Conservation (phyloP, 2,888 invertebrate genomes). For the Drosophila anomalata region DNA sequence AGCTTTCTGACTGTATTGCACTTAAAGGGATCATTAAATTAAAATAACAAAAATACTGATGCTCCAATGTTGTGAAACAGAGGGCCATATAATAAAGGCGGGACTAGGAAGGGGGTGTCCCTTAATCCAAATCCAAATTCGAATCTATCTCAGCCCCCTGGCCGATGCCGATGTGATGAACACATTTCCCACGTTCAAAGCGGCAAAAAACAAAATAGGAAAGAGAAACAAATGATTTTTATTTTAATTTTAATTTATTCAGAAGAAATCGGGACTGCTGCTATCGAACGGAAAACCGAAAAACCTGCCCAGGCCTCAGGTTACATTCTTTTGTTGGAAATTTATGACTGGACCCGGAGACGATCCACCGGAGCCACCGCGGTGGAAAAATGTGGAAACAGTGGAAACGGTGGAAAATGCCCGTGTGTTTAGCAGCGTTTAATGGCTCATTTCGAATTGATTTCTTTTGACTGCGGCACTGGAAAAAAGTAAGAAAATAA, state of each 20-base stretch:
- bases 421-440: constrained; percentile 78
- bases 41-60: constrained; percentile 64
- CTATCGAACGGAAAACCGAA: constrained; percentile 71
- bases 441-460: constrained; percentile 81
- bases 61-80: constrained; percentile 55
- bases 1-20: constrained; percentile 49
- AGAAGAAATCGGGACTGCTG: constrained; percentile 74
- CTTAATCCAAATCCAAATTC: constrained; percentile 31
- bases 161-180: constrained; percentile 56
- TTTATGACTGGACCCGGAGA: constrained; percentile 62
- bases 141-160: constrained; percentile 20
- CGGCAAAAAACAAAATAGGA: constrained; percentile 38
- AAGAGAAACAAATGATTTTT: constrained; percentile 38
- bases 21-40: constrained; percentile 68
- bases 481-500: background rate
- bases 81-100: constrained; percentile 17
- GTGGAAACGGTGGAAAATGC: constrained; percentile 77
- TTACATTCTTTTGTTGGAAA: constrained; percentile 78
- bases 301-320: constrained; percentile 55
- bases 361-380: constrained; percentile 56
- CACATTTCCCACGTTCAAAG: constrained; percentile 77
- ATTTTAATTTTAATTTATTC: constrained; percentile 78
- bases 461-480: constrained; percentile 63
- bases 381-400: constrained; percentile 60
- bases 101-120: constrained; percentile 26